phyloP scores from a whole-genome alignment of 2,797 vertebrate genomes.

The Hirundo rustica region DNA sequence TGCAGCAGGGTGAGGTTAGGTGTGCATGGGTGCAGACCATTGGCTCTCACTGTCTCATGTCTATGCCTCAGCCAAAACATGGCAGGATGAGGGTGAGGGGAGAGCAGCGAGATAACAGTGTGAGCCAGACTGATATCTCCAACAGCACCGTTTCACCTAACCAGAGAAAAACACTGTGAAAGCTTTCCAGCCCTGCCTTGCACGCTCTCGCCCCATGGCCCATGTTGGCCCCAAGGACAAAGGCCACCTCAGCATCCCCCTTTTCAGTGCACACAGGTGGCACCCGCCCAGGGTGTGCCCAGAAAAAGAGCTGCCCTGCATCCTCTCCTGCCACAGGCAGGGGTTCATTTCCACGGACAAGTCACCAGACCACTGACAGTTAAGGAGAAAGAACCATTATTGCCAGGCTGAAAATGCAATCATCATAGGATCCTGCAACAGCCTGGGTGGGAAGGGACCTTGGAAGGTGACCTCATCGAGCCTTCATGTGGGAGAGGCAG shows the following conservation, averaged over 20 bases:
- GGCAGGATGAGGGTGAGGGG: neutral
- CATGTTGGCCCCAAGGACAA: neutral
- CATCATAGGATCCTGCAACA: neutral
- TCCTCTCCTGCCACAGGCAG: neutral
- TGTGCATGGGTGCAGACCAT: accelerated
- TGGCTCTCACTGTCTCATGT: neutral
- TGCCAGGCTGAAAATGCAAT: neutral
- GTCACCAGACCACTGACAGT: neutral
- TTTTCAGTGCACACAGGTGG: neutral
- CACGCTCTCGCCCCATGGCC: accelerated
- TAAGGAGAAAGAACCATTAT: neutral
- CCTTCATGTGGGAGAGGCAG: neutral
- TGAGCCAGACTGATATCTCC: neutral
- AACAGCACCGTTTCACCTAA: neutral
- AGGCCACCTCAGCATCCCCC: neutral
- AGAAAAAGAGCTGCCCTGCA: neutral
- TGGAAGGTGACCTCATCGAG: neutral
- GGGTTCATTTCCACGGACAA: neutral
- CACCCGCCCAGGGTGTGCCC: neutral
- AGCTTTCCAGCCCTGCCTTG: neutral
- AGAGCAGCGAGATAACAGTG: accelerated
- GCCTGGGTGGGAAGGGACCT: neutral
- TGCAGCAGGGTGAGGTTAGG: neutral
- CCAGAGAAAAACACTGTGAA: neutral
- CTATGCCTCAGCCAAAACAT: neutral